Evolutionary conservation across 2,888 invertebrate genomes (phyloP).

Genomic region (Lamellibrachia columna): DNA sequence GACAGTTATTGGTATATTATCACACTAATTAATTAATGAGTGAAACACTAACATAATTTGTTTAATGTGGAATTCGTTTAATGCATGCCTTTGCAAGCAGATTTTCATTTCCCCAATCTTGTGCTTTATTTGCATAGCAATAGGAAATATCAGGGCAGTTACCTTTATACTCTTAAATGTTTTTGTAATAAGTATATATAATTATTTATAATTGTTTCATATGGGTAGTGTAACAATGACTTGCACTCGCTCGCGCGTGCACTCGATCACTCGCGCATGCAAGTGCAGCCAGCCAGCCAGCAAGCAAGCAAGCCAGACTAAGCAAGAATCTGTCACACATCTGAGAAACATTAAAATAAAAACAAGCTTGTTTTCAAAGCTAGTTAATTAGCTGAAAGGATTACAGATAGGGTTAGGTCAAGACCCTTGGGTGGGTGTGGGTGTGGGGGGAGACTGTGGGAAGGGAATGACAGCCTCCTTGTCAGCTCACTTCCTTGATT

Average conservation of each 20-base stretch:
- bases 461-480: background rate
- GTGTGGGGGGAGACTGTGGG: constrained; percentile 1
- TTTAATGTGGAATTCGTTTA: no score
- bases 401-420: background rate
- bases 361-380: background rate
- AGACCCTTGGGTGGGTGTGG: background rate
- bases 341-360: background rate
- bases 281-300: background rate
- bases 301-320: background rate
- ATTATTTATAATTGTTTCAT: background rate
- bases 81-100: no score
- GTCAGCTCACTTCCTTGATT: constrained; percentile 5
- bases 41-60: no score
- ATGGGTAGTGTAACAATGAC: background rate
- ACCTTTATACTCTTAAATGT: background rate
- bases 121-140: background rate
- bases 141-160: no score
- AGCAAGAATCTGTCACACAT: background rate
- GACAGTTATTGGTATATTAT: background rate
- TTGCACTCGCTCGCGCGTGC: background rate
- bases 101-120: background rate
- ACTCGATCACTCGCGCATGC: no score
- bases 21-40: no score
- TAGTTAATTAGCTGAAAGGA: background rate
- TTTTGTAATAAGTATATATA: background rate